Conservation (phyloP, 2,797 vertebrate species). For the Acanthopagrus latus region DNA sequence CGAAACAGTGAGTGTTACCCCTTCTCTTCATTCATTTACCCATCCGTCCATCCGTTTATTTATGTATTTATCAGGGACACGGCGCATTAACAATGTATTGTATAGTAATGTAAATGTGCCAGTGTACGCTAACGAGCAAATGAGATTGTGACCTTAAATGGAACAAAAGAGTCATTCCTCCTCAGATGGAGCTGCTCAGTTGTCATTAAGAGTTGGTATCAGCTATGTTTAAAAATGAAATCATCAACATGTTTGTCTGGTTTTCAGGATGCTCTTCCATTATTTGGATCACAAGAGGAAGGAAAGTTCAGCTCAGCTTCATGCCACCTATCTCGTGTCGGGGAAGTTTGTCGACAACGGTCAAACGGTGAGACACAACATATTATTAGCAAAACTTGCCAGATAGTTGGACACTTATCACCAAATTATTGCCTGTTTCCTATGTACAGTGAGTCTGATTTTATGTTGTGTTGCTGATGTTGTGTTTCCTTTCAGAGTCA, state of each 20-base stretch:
- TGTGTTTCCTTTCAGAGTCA: conserved; percentile 87
- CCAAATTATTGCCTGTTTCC: not conserved
- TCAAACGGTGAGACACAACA: conserved; percentile 79
- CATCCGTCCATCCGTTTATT: no score
- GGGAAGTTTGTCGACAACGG: conserved; percentile 90
- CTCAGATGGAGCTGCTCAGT: no score
- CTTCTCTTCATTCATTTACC: not conserved
- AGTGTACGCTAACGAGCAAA: no score
- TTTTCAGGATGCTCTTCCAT: conserved; percentile 93
- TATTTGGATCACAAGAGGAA: conserved; percentile 94
- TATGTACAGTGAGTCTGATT: not conserved
- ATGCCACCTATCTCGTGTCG: conserved; percentile 95
- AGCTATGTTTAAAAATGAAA: no score
- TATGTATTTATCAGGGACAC: no score
- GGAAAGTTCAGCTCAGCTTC: conserved; percentile 90
- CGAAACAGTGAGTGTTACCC: conserved; percentile 92
- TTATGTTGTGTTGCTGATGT: not conserved
- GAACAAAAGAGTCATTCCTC: no score
- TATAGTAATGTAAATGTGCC: no score
- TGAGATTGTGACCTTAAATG: no score
- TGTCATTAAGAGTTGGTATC: no score
- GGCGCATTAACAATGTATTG: no score
- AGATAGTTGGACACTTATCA: no score
- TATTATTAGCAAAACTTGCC: not conserved
- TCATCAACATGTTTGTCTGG: not conserved